Base-by-base conservation (phyloP, 2,888 invertebrate genomes). In the Vanessa cardui region DNA sequence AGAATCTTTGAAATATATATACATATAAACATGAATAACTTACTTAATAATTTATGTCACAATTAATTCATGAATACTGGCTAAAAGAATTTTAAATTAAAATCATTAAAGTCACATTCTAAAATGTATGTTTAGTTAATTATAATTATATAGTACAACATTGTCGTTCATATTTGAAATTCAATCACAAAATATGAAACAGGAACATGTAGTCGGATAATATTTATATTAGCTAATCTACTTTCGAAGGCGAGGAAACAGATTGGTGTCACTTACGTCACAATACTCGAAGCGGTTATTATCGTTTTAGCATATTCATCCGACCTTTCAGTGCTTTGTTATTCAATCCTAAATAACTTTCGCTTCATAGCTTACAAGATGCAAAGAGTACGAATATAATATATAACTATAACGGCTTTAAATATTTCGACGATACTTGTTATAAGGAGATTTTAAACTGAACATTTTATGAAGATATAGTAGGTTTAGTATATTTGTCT, bases 231-330 rank as follows among this genome's bases (percentile, higher is more conserved):
- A 62, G 62, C 62, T 62, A 66, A 69, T 60, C 69, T 62, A 71
- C 69, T 69, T 72, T 73, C 70, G 68, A 74, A 61, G 66, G 20
- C 39, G 60, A 54, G 45, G 69, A 64, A 68, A 45, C 61, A 64
- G 64, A 73, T 72, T 69, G 68, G 64, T 72, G 73, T 73, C 73
- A 58, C 62, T 75, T 76, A 73, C 76, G 69, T 76, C 75, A 75
- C 68, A 58, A 56, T 66, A 68, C 69, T 62, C 62, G 63, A 70
- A 74, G 68, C 72, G 64, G 72, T 69, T 73, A 67, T 72, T 70
- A 65, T 65, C 56, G 59, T 70, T 69, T 73, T 70, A 70, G 69
- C 70, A 69, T 68, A 70, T 68, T 73, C 71, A 69, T 71, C 73
- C 69, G 71, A 76, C 74, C 74, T 75, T 75, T 74, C 56, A 66